These are phyloP conservation scores for Sitta carolinensis DNA, from an alignment of 2,797 vertebrate species.

Conservation along the genomic window DNA sequence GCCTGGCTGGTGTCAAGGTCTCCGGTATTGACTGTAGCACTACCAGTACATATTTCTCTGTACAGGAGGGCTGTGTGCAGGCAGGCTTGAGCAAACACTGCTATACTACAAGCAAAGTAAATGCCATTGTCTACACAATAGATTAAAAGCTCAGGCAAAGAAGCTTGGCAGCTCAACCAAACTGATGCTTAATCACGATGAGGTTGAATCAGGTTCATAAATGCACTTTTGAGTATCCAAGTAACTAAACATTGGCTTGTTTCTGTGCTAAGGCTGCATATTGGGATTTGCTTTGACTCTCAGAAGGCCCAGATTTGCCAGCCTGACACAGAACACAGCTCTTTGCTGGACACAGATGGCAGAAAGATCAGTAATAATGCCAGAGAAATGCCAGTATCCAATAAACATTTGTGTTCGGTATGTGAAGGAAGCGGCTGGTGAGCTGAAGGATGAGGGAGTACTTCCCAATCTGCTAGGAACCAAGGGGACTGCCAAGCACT, in stretches of 20 bases:
- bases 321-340: neutral
- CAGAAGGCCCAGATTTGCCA: neutral
- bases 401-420: neutral
- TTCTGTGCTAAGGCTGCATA: neutral
- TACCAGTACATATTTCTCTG: neutral
- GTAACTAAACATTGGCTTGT: neutral
- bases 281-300: neutral
- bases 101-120: neutral
- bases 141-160: neutral
- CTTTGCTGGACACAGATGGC: slow-evolving; percentile 3
- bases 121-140: neutral
- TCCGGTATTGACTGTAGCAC: fast-evolving
- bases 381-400: slow-evolving; percentile 1
- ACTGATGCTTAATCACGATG: neutral
- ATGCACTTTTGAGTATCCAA: neutral
- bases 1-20: neutral
- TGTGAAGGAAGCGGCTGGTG: neutral
- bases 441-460: neutral
- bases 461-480: slow-evolving; percentile 31
- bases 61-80: neutral
- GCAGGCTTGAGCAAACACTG: neutral
- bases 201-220: neutral
- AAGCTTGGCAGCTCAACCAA: neutral
- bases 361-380: slow-evolving; percentile 28
- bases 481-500: neutral